These are phyloP conservation scores for Melanophora roralis DNA, from an alignment of 2,888 invertebrate genomes.

Conservation along the genomic window DNA sequence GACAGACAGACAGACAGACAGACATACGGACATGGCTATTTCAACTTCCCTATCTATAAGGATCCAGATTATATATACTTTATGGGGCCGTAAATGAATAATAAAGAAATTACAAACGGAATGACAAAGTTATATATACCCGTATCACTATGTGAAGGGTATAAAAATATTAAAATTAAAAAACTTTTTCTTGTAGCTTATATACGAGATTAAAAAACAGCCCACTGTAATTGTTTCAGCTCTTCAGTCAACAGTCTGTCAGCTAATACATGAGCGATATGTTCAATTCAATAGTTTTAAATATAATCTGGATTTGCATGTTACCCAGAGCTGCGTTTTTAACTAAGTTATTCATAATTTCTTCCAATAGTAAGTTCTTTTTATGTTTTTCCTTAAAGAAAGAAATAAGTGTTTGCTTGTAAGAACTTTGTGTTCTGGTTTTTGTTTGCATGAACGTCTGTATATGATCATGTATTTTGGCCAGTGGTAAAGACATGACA, in stretches of 20 bases:
- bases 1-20: too few species aligned
- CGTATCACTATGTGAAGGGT: too few species aligned
- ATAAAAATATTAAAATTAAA: too few species aligned
- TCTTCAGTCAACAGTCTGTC: neutral
- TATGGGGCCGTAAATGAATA: too few species aligned
- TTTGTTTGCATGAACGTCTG: conserved; percentile 12
- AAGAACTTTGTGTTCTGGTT: neutral
- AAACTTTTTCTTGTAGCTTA: too few species aligned
- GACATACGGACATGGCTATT: too few species aligned
- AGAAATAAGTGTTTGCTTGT: conserved; percentile 12
- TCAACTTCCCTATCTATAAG: too few species aligned
- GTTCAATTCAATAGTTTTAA: neutral
- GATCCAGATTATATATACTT: too few species aligned
- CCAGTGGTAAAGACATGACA: conserved; percentile 46
- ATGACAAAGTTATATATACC: too few species aligned
- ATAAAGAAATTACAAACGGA: too few species aligned
- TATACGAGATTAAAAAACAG: too few species aligned
- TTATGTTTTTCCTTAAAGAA: conserved; percentile 21
- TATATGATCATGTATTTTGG: neutral
- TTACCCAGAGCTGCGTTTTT: neutral
- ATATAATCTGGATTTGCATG: neutral
- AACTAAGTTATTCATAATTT: neutral
- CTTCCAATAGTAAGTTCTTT: neutral
- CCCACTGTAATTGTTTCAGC: neutral
- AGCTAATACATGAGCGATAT: neutral